Base-by-base conservation (phyloP, 2,113 vertebrate species). In the Ciconia boyciana region DNA sequence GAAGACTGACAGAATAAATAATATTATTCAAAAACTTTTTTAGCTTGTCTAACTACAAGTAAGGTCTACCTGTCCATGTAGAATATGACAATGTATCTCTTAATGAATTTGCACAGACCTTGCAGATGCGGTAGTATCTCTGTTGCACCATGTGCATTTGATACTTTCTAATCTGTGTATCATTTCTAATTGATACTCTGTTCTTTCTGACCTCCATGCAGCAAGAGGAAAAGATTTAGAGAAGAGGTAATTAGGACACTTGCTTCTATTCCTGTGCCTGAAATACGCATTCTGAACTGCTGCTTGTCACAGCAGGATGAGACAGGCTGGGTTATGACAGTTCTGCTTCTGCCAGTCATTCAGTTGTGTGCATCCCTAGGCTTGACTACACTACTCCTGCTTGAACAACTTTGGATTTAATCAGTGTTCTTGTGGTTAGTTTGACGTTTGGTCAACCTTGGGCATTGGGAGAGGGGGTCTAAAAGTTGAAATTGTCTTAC, bases 181-280 rank as follows among this genome's bases (percentile, higher is more conserved):
- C 9, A 29, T 72, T 92, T 75, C 83, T 79, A 65, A 41, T 76
- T 84, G 65, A 82, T 91, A 65, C 36, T 80, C 10, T 84, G 49
- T 94, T 92, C 83, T 91, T 92, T 95, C 87, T 95, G 89, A 94
- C 94, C 87, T 97, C 93, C n/a, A 5, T 44, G 74, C 57, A 85
- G 91, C 74, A 41, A 55, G 70, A 89, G 78, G 77, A 79, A 89
- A 93, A 92, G 78, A 91, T 92, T 89, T 83, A 94, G 66, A 76
- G 91, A 85, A 79, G 89, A 87, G 81, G 66, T 95, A 97, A 97
- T 96, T 94, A 83, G 96, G 94, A 78, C 95, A 65, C 48, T 90
- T 87, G 94, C 20, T 95, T 94, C 92, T 97, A 93, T 95, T 96
- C 78, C 70, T 94, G 94, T 92, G 76, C 76, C 65, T 94, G 91